phyloP scores from a whole-genome alignment of 1,140 invertebrate species.

The Riptortus pedestris region DNA sequence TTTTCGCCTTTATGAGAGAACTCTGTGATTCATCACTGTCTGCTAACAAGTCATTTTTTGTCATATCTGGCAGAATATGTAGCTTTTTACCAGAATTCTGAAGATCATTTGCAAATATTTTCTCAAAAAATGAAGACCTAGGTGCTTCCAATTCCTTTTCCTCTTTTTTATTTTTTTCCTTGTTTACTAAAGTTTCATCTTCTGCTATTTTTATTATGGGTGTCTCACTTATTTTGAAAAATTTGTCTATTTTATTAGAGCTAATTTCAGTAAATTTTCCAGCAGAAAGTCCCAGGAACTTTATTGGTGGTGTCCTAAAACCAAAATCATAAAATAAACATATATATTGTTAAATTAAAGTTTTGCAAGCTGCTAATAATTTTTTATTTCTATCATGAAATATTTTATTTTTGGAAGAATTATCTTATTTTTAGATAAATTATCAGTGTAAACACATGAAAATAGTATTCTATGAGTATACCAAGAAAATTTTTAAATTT shows the following conservation, averaged over 20 bases:
- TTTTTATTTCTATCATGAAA: no score
- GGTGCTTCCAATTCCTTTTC: no score
- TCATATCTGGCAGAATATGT: constrained; percentile 17
- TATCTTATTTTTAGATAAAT: no score
- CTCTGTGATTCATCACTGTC: constrained; percentile 14
- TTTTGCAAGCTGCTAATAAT: no score
- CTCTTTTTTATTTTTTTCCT: constrained; percentile 3
- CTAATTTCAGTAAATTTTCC: constrained; percentile 38
- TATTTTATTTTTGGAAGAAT: no score
- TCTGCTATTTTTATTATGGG: neutral
- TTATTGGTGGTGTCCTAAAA: constrained; percentile 37
- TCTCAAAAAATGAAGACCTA: constrained; percentile 29
- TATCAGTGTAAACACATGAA: no score
- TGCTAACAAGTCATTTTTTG: constrained; percentile 4
- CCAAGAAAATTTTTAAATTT: no score
- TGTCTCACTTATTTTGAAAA: constrained; percentile 23
- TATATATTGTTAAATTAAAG: no score
- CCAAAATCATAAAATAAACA: no score
- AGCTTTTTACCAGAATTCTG: neutral
- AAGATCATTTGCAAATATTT: constrained; percentile 15
- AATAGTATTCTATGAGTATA: no score
- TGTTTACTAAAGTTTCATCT: neutral
- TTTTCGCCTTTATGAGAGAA: neutral
- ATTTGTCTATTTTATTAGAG: constrained; percentile 24
- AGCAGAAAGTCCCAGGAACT: constrained; percentile 40